These are phyloP conservation scores for Tenthredo mesomela DNA, from an alignment of 2,888 invertebrate species.

Conservation along the genomic window DNA sequence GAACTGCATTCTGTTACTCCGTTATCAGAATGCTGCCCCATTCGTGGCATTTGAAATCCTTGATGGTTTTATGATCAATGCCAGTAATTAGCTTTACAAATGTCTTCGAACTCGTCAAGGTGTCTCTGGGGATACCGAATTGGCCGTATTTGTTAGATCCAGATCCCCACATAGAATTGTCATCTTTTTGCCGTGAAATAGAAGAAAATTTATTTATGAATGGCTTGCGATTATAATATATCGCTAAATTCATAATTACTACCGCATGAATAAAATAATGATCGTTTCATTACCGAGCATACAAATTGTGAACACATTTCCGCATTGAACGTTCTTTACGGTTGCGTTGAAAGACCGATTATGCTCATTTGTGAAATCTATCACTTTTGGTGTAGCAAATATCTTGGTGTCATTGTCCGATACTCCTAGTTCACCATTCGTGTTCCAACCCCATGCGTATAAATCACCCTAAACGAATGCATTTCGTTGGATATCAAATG, in stretches of 20 bases:
- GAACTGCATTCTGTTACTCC: conserved; percentile 28
- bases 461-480: conserved; percentile 83
- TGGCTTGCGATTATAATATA: neutral
- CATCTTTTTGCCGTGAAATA: conserved; percentile 76
- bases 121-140: conserved; percentile 78
- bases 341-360: conserved; percentile 69
- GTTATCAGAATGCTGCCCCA: conserved; percentile 73
- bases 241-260: neutral
- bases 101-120: conserved; percentile 58
- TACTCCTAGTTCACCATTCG: conserved; percentile 91
- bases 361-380: conserved; percentile 76
- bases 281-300: conserved; percentile 79
- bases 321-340: conserved; percentile 84
- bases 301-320: conserved; percentile 87
- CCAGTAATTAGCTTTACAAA: conserved; percentile 66
- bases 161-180: conserved; percentile 85
- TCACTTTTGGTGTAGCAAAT: conserved; percentile 79
- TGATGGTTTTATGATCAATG: conserved; percentile 58
- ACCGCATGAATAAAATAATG: neutral
- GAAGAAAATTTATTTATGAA: neutral
- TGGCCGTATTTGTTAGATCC: conserved; percentile 93
- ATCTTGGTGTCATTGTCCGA: conserved; percentile 76
- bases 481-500: neutral
- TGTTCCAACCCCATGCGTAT: conserved; percentile 96
- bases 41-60: conserved; percentile 73